phyloP scores from a whole-genome alignment of 2,888 invertebrate genomes.

The Drosophila anceps region DNA sequence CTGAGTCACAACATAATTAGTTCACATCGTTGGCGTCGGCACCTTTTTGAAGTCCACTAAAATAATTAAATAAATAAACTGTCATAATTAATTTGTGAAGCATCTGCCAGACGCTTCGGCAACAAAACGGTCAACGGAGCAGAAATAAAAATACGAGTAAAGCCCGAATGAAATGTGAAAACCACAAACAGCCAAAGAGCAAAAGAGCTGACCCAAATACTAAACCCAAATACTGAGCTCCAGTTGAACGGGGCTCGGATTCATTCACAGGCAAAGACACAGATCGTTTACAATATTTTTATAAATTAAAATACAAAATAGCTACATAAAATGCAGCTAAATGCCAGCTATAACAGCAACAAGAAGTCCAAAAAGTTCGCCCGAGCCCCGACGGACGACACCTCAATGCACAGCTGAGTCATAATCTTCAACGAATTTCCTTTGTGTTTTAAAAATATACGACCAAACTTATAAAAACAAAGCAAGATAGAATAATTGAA shows the following conservation, averaged over 20 bases:
- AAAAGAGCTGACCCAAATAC: constrained; percentile 70
- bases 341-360: constrained; percentile 28
- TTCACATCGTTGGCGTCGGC: constrained; percentile 32
- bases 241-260: constrained; percentile 18
- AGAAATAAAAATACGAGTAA: constrained; percentile 27
- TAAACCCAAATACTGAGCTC: constrained; percentile 49
- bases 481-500: neutral
- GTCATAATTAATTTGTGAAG: constrained; percentile 77
- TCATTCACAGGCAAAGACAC: constrained; percentile 39
- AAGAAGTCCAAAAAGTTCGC: constrained; percentile 11
- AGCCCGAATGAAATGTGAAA: constrained; percentile 36
- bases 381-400: constrained; percentile 35
- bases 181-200: constrained; percentile 32
- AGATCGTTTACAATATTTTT: constrained; percentile 56
- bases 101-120: constrained; percentile 47
- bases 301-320: constrained; percentile 55
- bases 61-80: constrained; percentile 80
- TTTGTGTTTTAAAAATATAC: constrained; percentile 17
- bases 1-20: constrained; percentile 79
- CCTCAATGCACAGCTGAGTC: constrained; percentile 57
- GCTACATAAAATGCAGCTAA: constrained; percentile 39
- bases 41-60: constrained; percentile 57
- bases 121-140: constrained; percentile 34
- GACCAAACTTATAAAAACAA: constrained; percentile 1
- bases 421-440: constrained; percentile 65